Base-by-base conservation (phyloP, 2,113 vertebrate genomes). In the Ploceus nigricollis region DNA sequence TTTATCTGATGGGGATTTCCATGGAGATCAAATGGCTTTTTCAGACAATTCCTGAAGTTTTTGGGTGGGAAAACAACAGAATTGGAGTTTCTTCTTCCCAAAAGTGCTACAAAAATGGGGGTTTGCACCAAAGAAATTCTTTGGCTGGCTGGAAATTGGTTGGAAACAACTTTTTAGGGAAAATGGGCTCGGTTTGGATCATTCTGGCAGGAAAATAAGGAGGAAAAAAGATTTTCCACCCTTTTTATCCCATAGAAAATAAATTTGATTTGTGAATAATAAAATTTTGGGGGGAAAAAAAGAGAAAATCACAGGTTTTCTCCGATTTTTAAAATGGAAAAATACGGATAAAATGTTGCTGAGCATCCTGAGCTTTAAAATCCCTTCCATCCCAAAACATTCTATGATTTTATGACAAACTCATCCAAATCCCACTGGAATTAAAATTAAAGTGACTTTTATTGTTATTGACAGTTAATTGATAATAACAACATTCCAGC, bases 131-230 rank as follows among this genome's bases (percentile, higher is more conserved):
- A 60, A 58, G 17, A 64, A 31, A 21, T 27, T 82, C 37, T 47
- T n/a, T 3, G 21, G 19, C 4, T 3, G 2, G 2, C 2, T 25
- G 37, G 65, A 51, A 85, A 45, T 0, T 15, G 30, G 16, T 54
- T n/a, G 58, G 27, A 7, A 16, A 13, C 6, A 6, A 30, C 1
- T 51, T 50, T 47, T 47, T 35, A 35, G 21, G 35, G 44, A 10
- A 66, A 77, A 39, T 10, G 11, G 3, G 24, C 13, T 40, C 3
- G 2, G n/a, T 35, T 66, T 16, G 61, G 71, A 23, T 45, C 25
- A 2, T 60, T 58, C 44, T 8, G 28, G 28, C 16, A 28, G 44
- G 31, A 48, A 33, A 58, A 33, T 7, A 14, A 45, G 16, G 15
- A 37, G 11, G 7, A 12, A 37, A 53, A 22, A 72, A 53, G 1